Evolutionary conservation across 2,888 invertebrate genomes (phyloP).

Genomic region (Dynastes tityus): DNA sequence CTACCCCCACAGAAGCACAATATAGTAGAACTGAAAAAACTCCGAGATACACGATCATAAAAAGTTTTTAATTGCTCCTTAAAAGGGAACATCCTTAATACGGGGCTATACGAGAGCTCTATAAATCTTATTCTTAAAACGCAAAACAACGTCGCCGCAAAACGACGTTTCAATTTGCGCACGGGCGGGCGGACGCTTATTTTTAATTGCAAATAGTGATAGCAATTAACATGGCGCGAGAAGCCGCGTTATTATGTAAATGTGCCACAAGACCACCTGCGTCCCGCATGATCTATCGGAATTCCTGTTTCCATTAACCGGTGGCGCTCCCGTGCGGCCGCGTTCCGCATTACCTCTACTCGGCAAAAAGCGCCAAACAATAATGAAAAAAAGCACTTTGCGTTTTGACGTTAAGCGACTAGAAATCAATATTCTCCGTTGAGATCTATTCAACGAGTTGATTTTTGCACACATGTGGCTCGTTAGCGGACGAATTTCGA

Average conservation of each 20-base stretch:
- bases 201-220: constrained; percentile 63
- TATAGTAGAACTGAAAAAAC: background rate
- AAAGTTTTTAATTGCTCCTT: constrained; percentile 9
- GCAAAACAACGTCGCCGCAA: background rate
- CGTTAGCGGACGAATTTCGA: constrained; percentile 22
- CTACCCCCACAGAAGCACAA: background rate
- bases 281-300: constrained; percentile 52
- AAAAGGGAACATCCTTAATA: constrained; percentile 13
- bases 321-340: background rate
- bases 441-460: constrained; percentile 13
- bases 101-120: background rate
- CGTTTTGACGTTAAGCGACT: constrained; percentile 38
- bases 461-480: constrained; percentile 20
- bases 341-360: constrained; percentile 6
- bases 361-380: constrained; percentile 25
- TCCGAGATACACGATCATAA: background rate
- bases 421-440: constrained; percentile 18
- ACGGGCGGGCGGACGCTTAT: constrained; percentile 51
- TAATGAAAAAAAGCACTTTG: constrained; percentile 39
- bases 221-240: constrained; percentile 60
- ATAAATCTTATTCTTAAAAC: constrained; percentile 14
- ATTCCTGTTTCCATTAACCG: constrained; percentile 41
- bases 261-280: constrained; percentile 50
- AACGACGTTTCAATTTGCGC: constrained; percentile 11
- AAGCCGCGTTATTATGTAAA: constrained; percentile 57